phyloP scores from a whole-genome alignment of 1,140 invertebrate genomes.

The Drosophila ananassae region DNA sequence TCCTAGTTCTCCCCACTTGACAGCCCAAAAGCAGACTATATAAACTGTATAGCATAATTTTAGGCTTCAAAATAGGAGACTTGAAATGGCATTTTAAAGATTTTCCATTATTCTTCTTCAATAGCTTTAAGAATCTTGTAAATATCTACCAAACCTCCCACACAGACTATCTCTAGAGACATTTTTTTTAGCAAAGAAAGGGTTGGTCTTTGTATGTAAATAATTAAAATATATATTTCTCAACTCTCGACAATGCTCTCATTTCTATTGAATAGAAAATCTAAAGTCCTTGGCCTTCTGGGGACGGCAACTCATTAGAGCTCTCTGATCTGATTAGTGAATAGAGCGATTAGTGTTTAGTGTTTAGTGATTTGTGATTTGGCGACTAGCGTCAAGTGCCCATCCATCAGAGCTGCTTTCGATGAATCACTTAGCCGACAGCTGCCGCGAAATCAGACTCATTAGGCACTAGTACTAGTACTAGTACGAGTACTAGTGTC shows the following conservation, averaged over 20 bases:
- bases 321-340: slow-evolving; percentile 19
- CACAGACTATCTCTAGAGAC: background rate
- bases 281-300: too few relatives aligned
- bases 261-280: background rate
- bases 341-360: slow-evolving; percentile 33
- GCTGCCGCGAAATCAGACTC: background rate
- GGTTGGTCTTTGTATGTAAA: background rate
- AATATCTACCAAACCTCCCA: background rate
- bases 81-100: too few relatives aligned
- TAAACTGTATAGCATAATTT: too few relatives aligned
- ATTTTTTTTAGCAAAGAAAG: background rate
- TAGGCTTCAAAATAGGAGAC: too few relatives aligned
- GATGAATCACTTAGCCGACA: slow-evolving; percentile 41
- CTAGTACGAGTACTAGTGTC: background rate
- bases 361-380: slow-evolving; percentile 38
- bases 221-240: background rate
- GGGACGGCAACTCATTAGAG: slow-evolving; percentile 14
- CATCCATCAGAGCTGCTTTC: slow-evolving; percentile 45
- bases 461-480: background rate
- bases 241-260: background rate
- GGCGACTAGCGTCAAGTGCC: slow-evolving; percentile 36
- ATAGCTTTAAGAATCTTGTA: background rate
- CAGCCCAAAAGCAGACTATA: too few relatives aligned
- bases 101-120: background rate
- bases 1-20: too few relatives aligned